Evolutionary conservation across 2,113 vertebrate species (phyloP).

Genomic region (Motacilla tschutschensis): DNA sequence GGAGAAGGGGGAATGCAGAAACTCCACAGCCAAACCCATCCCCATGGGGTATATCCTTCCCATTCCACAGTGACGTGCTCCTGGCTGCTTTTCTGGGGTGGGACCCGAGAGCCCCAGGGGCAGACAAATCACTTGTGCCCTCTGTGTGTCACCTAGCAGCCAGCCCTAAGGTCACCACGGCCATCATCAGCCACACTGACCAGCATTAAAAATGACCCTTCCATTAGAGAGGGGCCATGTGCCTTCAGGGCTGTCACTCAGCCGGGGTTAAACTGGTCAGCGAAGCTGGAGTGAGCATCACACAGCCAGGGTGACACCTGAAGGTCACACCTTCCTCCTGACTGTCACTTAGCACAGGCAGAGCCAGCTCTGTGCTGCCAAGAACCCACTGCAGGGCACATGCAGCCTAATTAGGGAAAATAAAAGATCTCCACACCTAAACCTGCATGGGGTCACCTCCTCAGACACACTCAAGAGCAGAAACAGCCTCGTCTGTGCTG

Average conservation of each 20-base stretch:
- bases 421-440: background rate
- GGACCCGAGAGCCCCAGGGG: background rate
- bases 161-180: background rate
- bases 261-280: accelerated
- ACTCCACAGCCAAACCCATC: background rate
- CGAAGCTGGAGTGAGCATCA: background rate
- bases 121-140: background rate
- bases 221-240: background rate
- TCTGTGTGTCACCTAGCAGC: background rate
- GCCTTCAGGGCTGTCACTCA: background rate
- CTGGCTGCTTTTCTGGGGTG: background rate
- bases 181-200: background rate
- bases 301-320: background rate
- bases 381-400: accelerated
- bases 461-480: background rate
- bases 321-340: background rate
- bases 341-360: background rate
- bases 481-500: background rate
- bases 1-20: background rate
- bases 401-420: accelerated
- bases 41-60: background rate
- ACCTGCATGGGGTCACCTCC: background rate
- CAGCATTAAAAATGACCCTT: background rate
- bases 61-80: accelerated
- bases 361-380: background rate